Percentiles rank a stretch among this genome's conserved stretches.
Conservation (phyloP, 2,888 invertebrate species). For the Euplagia quadripunctaria region DNA sequence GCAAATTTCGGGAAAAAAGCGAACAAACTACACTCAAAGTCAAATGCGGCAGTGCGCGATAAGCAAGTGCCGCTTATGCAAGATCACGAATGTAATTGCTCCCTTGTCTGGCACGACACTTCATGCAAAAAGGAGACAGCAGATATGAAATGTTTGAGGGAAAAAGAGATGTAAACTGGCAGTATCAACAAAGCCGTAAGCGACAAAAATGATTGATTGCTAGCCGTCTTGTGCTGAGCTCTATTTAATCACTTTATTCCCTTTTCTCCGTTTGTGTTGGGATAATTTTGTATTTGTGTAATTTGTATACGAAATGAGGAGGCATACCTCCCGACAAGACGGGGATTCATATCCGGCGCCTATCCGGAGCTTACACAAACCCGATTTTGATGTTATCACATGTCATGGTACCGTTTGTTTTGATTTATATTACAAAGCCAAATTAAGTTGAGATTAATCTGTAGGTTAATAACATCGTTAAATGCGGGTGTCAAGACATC, state of each 20-base stretch:
- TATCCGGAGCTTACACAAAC: constrained; percentile 70
- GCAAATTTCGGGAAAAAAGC: constrained; percentile 85
- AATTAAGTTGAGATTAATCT: constrained; percentile 62
- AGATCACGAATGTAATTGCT: constrained; percentile 89
- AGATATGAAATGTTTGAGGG: constrained; percentile 54
- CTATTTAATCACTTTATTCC: constrained; percentile 89
- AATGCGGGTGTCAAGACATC: constrained; percentile 35
- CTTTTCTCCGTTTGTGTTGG: constrained; percentile 87
- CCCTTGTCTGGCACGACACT: constrained; percentile 87
- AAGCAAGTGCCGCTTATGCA: constrained; percentile 88
- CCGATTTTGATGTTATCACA: constrained; percentile 78
- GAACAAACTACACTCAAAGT: constrained; percentile 83
- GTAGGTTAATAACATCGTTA: constrained; percentile 54
- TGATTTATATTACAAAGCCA: constrained; percentile 64
- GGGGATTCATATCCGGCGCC: constrained; percentile 80
- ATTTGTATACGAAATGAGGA: constrained; percentile 86
- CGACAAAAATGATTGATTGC: constrained; percentile 88
- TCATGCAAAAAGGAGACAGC: constrained; percentile 81
- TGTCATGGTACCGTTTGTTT: constrained; percentile 69
- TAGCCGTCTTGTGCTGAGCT: constrained; percentile 87
- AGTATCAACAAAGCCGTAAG: constrained; percentile 82
- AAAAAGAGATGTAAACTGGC: constrained; percentile 68
- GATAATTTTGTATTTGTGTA: constrained; percentile 87
- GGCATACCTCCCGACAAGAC: constrained; percentile 73
- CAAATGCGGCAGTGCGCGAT: constrained; percentile 85